Conservation (phyloP, 2,113 vertebrate species). For the Trachemys scripta region DNA sequence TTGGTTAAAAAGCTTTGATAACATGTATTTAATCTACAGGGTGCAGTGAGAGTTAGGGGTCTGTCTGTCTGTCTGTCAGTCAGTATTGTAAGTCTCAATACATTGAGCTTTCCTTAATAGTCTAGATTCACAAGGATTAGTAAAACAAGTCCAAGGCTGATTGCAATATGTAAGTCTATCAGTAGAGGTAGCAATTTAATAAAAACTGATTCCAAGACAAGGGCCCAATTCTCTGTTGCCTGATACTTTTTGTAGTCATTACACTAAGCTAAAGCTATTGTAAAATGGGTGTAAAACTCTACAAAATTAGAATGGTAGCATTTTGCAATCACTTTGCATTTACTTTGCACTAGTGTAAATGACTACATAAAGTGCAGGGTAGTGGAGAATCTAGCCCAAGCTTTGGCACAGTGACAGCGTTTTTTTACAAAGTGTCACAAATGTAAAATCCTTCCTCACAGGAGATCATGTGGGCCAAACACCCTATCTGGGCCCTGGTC, state of each 20-base stretch:
- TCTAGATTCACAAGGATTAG: not conserved
- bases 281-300: not conserved
- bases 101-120: not conserved
- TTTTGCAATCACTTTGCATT: fast-evolving
- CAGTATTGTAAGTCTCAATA: not conserved
- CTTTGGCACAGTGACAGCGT: not conserved
- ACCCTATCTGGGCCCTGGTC: not conserved
- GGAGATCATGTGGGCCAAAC: not conserved
- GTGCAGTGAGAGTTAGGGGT: not conserved
- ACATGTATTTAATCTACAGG: not conserved
- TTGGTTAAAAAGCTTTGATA: not conserved
- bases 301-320: not conserved
- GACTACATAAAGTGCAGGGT: not conserved
- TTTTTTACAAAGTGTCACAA: not conserved
- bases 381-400: not conserved
- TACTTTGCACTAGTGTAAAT: not conserved
- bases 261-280: not conserved
- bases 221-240: not conserved
- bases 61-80: too few relatives aligned
- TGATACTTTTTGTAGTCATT: not conserved
- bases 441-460: not conserved
- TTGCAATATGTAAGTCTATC: not conserved
- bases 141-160: not conserved
- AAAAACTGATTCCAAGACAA: not conserved
- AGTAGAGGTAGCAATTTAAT: not conserved